A percentile compares a stretch with the other conserved stretches of the same genome.
phyloP scores from a whole-genome alignment of 2,888 invertebrate species.

The Cheilosia vulpina region DNA sequence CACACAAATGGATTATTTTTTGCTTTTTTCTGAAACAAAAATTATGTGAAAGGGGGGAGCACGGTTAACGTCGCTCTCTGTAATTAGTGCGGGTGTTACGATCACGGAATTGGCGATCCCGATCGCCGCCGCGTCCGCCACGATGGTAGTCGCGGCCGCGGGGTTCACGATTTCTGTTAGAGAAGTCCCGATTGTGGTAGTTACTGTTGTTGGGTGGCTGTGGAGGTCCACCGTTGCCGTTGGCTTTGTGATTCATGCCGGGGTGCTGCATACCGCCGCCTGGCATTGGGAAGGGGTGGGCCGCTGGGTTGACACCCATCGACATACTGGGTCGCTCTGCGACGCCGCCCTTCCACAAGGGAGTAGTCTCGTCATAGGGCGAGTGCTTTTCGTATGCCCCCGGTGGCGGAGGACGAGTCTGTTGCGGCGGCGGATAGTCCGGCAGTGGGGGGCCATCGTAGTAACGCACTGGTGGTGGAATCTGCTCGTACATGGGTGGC shows the following conservation, averaged over 20 bases:
- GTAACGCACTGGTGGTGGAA: conserved; percentile 91
- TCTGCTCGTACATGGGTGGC: conserved; percentile 85
- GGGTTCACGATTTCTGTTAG: conserved; percentile 81
- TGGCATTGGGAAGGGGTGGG: conserved; percentile 72
- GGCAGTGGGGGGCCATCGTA: conserved; percentile 91
- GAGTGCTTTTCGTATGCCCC: conserved; percentile 89
- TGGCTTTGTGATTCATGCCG: conserved; percentile 74
- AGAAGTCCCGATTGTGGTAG: conserved; percentile 80
- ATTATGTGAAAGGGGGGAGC: conserved; percentile 16
- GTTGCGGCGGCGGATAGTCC: conserved; percentile 88
- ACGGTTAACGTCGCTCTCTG: conserved; percentile 77
- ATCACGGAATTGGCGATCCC: conserved; percentile 84
- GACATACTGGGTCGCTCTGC: conserved; percentile 80
- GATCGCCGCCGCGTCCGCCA: conserved; percentile 82
- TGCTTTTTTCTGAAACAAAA: conserved; percentile 47
- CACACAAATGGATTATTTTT: conserved; percentile 59
- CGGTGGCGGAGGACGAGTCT: conserved; percentile 84
- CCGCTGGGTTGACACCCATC: conserved; percentile 77
- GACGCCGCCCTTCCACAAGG: conserved; percentile 81
- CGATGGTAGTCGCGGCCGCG: conserved; percentile 79
- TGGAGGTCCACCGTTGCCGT: conserved; percentile 63
- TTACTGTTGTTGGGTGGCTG: conserved; percentile 74
- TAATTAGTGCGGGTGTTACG: conserved; percentile 79
- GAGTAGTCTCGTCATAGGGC: conserved; percentile 87
- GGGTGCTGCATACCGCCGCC: conserved; percentile 63